Base-by-base conservation (phyloP, 2,113 vertebrate species). In the Anser brachyrhynchus region DNA sequence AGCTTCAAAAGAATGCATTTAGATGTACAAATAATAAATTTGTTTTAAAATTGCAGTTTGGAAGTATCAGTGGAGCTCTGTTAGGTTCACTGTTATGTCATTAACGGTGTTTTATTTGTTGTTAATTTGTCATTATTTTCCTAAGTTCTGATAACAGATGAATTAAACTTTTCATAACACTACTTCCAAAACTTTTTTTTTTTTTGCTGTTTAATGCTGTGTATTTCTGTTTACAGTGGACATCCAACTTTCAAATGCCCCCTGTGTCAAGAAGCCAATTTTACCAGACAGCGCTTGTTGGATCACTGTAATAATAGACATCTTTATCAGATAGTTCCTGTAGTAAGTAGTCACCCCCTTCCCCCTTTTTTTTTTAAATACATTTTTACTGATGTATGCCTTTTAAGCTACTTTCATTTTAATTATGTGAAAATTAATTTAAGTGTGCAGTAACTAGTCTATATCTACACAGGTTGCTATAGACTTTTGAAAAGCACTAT, bases 281-380 rank as follows among this genome's bases (percentile, higher is more conserved):
- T 98, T 89, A 98, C 98, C 92, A 98, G 98, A 73, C 96, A 98
- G 9, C 97, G 96, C 72, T 97, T 99, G 91, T 90, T 98, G 92
- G 98, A 98, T 96, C 99, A 99, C 86, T 99, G 98, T 97, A 98
- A 98, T 89, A 96, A 95, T 57, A 96, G 97, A 84, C 99, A 99
- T 94, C 93, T 96, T 82, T 95, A 96, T 97, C 98, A 99, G 87
- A 95, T 93, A 73, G 98, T 97, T 90, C 97, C 92, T 91, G 98
- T 98, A 97, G 98, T 99, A 95, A 98, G 98, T 98, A 49, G 20
- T 22, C 46, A 49, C 44, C 18, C 46, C 46, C 20, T 21, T 10
- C 44, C 46, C 43, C 43, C 43, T 6, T 17, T 17, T 25, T 35
- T 64, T 64, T 64, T 9, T 16, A 18, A 41, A 19, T 13, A 20